Evolutionary conservation across 2,888 invertebrate species (phyloP), one percentile per base, ranked within the genome.

Genomic region (Netelia virgata): DNA sequence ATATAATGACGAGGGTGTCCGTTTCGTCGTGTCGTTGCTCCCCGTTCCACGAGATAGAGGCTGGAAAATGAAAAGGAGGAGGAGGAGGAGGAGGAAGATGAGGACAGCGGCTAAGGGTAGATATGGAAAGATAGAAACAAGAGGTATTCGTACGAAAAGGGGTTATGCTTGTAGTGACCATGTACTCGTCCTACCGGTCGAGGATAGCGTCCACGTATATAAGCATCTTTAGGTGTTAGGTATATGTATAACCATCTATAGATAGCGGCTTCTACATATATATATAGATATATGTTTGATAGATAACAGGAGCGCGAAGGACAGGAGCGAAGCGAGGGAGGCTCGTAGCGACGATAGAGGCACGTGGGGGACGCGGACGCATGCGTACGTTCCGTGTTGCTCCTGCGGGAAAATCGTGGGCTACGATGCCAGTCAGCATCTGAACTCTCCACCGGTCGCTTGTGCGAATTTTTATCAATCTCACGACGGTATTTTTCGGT

Each of bases 361-460:
- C 91, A 92, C 92, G 92, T 92, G 91, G 87, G 89, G 72, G 73
- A 85, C 79, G 53, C 86, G 84, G 87, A 91, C 92, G 92, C 92
- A 92, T 92, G 92, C 92, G 92, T 91, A 89, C 86, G 88, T 77
- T 57, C 64, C 74, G 89, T 91, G 92, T 92, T 92, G 90, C 91
- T 92, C 91, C 91, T 92, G 89, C 89, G 89, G 90, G 90, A 89
- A 87, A 87, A 87, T 83, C 78, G 77, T 80, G 80, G 84, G 86
- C 88, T 88, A 87, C 85, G 84, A 86, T 90, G 91, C 87, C 92
- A 92, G 92, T 92, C 92, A 91, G 91, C 89, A 91, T 89, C 89
- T 90, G 90, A 89, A 91, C 91, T 90, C 89, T 73, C 55, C 55
- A 63, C 55, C 90, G 92, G 88, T 87, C 53, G 79, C 66, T 90